Evolutionary conservation across 2,113 vertebrate genomes (phyloP), one percentile per base, ranked within the genome.

Genomic region (Etia nguti): DNA sequence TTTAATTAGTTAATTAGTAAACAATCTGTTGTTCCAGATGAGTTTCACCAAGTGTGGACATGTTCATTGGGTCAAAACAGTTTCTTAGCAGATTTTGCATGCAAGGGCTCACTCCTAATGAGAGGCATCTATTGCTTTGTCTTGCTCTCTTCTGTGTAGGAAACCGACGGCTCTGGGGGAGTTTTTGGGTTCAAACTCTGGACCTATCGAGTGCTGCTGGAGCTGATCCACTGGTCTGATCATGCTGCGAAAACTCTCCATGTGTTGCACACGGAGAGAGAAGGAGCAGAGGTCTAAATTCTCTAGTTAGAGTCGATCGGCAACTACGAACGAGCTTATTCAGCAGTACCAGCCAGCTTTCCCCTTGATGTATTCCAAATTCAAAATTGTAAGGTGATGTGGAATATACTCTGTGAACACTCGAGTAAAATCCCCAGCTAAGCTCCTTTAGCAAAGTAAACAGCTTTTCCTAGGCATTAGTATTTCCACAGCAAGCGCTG

Each of bases 201-300:
- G 96, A 97, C 95, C 81, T 95, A 95, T 85, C 93, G 90, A 9
- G 96, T 97, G 84, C 89, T 97, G 81, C 90, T 93, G 92, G 96
- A 97, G 90, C 92, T 97, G 3, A 90, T 96, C 84, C 96, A 97
- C 90, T 97, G 96, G 96, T 94, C 96, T 1, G 92, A 96, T 73
- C 95, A 94, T 2, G 96, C 96, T 0, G 83, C 85, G 13, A 90
- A 92, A 59, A 95, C 95, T 12, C 96, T 97, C n/a, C 94, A 95
- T 6, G 36, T 89, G 10, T 83, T 97, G 11, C 95, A 97, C 91
- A 81, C 57, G 1, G 93, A 96, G 83, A 93, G 36, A 13, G 92
- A 80, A 85, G 93, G 43, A 55, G 48, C 83, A 20, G 92, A 93
- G 38, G 87, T 92, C 60, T 96, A 89, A 93, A 41, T 36, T 16